Percentiles rank a stretch among this genome's conserved stretches.
phyloP scores from a whole-genome alignment of 2,888 invertebrate genomes.

The Eupeodes latifasciatus region DNA sequence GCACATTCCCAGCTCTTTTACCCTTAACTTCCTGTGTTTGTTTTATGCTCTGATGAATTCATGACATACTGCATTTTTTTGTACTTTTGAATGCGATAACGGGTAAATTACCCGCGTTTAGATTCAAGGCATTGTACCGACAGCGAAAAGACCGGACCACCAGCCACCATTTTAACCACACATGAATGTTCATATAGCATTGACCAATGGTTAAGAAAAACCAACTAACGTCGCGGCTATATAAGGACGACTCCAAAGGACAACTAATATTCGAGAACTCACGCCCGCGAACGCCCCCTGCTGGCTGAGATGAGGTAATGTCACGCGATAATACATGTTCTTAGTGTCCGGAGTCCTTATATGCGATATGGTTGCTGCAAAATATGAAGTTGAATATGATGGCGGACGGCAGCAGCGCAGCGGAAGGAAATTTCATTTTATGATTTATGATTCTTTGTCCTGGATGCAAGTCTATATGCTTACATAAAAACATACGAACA shows the following conservation, averaged over 20 bases:
- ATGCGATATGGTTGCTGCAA: slow-evolving; percentile 12
- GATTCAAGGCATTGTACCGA: slow-evolving; percentile 6
- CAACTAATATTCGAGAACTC: too few species aligned
- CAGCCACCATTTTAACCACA: slow-evolving; percentile 30
- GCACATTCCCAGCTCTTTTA: slow-evolving; percentile 1
- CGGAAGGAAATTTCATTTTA: slow-evolving; percentile 70
- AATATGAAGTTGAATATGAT: slow-evolving; percentile 38
- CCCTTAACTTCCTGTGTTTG: slow-evolving; percentile 60
- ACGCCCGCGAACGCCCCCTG: neutral
- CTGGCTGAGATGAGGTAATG: slow-evolving; percentile 66
- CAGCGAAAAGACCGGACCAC: too few species aligned
- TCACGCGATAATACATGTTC: slow-evolving; percentile 74
- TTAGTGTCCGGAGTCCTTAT: slow-evolving; percentile 61
- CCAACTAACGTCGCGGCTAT: neutral
- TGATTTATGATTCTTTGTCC: slow-evolving; percentile 73
- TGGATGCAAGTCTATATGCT: neutral
- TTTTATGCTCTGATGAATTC: slow-evolving; percentile 71
- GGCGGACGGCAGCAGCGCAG: slow-evolving; percentile 2
- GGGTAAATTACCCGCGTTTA: slow-evolving; percentile 71
- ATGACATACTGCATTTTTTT: slow-evolving; percentile 52
- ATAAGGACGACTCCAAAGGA: neutral
- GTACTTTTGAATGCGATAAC: slow-evolving; percentile 50
- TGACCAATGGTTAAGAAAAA: slow-evolving; percentile 50
- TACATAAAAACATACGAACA: neutral
- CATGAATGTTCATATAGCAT: slow-evolving; percentile 42